These are phyloP conservation scores for Choloepus didactylus DNA, from an alignment of 2,797 vertebrate genomes.

Conservation along the genomic window DNA sequence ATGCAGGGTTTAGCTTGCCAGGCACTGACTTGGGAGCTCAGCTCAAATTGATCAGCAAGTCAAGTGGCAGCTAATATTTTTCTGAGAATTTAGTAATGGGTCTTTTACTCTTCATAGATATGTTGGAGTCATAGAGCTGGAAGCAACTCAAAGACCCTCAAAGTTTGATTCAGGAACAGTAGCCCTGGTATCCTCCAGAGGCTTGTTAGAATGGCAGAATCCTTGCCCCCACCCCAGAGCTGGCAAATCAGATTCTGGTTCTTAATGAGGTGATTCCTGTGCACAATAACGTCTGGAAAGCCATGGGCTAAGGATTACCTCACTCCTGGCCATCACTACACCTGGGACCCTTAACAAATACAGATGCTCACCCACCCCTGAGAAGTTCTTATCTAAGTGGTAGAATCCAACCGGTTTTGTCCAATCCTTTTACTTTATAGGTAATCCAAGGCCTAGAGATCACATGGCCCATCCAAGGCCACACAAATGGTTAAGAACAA, in stretches of 20 bases:
- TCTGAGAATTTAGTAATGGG: conserved; percentile 15
- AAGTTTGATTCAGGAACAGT: neutral
- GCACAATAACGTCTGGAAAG: accelerated
- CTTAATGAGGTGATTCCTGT: neutral
- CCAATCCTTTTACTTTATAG: neutral
- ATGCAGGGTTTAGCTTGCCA: neutral
- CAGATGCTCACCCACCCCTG: neutral
- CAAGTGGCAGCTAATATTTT: conserved; percentile 8
- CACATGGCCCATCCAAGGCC: neutral
- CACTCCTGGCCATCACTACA: neutral
- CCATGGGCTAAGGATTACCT: no score
- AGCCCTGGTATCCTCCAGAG: neutral
- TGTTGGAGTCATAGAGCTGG: neutral
- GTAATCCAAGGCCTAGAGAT: neutral
- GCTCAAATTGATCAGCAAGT: neutral
- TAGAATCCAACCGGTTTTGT: neutral
- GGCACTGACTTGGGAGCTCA: neutral
- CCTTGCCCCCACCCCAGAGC: neutral
- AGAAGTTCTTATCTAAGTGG: neutral
- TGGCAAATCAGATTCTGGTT: neutral
- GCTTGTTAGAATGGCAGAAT: neutral
- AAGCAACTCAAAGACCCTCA: neutral
- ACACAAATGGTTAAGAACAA: neutral
- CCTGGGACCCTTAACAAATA: neutral
- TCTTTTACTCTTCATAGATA: neutral